Evolutionary conservation across 2,888 invertebrate genomes (phyloP).

Genomic region (Pachliopta kotzebuea): DNA sequence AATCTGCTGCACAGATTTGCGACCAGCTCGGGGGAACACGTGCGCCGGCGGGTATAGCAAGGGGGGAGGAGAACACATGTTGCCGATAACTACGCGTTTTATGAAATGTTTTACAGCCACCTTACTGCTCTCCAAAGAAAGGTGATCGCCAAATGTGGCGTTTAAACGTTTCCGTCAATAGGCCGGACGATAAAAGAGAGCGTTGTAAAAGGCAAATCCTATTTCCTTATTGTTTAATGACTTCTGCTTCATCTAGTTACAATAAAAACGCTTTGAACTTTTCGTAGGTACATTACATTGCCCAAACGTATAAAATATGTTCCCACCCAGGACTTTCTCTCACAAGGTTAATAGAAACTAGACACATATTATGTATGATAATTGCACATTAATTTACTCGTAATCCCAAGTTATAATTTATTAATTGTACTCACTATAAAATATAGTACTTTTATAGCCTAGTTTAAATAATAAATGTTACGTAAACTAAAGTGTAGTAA

Average conservation of each 20-base stretch:
- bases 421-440: no score
- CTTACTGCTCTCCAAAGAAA: conserved; percentile 66
- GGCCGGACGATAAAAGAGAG: conserved; percentile 32
- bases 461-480: no score
- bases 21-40: conserved; percentile 61
- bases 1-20: conserved; percentile 76
- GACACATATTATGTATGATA: no score
- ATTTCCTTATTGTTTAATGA: conserved; percentile 34
- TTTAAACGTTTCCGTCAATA: conserved; percentile 51
- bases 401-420: no score
- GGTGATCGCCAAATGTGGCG: conserved; percentile 62
- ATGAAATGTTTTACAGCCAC: conserved; percentile 72
- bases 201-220: conserved; percentile 32
- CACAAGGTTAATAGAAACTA: no score
- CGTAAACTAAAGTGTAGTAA: no score
- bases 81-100: conserved; percentile 60
- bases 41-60: conserved; percentile 46
- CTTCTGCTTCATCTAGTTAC: conserved; percentile 10
- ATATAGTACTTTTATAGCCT: no score
- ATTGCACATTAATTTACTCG: no score
- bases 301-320: not conserved
- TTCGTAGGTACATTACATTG: not conserved
- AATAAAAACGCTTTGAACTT: conserved; percentile 6
- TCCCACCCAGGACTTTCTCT: not conserved
- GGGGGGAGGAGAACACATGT: conserved; percentile 56